These are phyloP conservation scores for Lithophane socia DNA, from an alignment of 2,888 invertebrate species.

Conservation along the genomic window DNA sequence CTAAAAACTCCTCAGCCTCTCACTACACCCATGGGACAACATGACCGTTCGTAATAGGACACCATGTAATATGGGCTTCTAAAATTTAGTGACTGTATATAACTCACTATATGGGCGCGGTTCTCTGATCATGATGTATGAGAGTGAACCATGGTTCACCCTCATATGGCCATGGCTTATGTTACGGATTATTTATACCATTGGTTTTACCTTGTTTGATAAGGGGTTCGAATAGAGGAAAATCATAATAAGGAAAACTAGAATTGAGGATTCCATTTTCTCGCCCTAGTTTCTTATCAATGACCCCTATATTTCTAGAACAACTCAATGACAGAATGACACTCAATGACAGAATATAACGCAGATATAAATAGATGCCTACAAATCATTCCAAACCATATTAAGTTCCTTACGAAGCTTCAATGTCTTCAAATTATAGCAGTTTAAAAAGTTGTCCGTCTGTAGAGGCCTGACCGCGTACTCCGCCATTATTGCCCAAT, in stretches of 20 bases:
- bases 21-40: conserved; percentile 20
- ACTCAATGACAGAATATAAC: background rate
- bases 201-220: background rate
- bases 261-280: background rate
- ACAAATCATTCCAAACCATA: background rate
- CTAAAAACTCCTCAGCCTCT: background rate
- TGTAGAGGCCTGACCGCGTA: background rate
- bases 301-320: background rate
- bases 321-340: background rate
- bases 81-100: conserved; percentile 25
- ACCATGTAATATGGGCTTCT: conserved; percentile 15
- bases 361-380: conserved; percentile 3
- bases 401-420: conserved; percentile 27
- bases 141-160: no score
- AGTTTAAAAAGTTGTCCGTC: conserved; percentile 38
- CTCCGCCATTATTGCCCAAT: conserved; percentile 6
- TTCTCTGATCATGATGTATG: conserved; percentile 36
- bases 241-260: background rate
- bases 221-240: background rate
- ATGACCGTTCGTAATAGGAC: conserved; percentile 1
- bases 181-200: background rate
- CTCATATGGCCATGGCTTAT: no score
- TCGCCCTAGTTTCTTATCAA: background rate
- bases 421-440: conserved; percentile 20
- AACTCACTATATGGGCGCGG: conserved; percentile 37